These are phyloP conservation scores for Hyppa rectilinea DNA, from an alignment of 2,888 invertebrate genomes.

Conservation along the genomic window DNA sequence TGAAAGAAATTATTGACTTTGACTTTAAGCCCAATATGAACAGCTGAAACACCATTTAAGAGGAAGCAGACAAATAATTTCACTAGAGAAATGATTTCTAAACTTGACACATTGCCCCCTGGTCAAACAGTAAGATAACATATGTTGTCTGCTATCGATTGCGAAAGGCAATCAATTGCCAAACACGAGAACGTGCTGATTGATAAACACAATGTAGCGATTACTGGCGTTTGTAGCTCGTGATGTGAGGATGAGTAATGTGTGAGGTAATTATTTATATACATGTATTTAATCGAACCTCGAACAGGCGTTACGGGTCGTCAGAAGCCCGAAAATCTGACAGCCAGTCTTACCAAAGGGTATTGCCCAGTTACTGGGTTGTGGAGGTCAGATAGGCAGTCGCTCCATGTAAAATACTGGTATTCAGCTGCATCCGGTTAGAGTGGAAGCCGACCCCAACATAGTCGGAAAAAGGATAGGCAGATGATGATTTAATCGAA, in stretches of 20 bases:
- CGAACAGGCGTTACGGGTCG: too few relatives aligned
- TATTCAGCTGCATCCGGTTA: too few relatives aligned
- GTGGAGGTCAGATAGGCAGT: too few relatives aligned
- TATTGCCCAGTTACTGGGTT: too few relatives aligned
- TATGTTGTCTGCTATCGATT: conserved; percentile 57
- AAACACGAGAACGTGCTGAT: conserved; percentile 59
- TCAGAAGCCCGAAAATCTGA: too few relatives aligned
- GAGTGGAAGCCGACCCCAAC: too few relatives aligned
- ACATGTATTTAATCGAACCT: too few relatives aligned
- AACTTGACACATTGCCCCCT: conserved; percentile 74
- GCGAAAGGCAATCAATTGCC: conserved; percentile 60
- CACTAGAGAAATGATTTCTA: conserved; percentile 40
- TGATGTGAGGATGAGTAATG: conserved; percentile 38
- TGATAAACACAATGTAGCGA: conserved; percentile 58
- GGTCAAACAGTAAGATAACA: conserved; percentile 60
- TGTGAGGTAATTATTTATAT: conserved; percentile 21
- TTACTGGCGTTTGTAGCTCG: conserved; percentile 30
- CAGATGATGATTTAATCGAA: too few relatives aligned
- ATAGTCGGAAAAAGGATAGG: too few relatives aligned
- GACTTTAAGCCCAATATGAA: background rate
- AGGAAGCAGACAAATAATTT: conserved; percentile 6
- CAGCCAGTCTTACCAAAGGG: too few relatives aligned
- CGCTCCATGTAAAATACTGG: too few relatives aligned
- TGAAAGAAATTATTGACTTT: too few relatives aligned
- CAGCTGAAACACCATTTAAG: background rate